Base-by-base conservation (phyloP, 2,113 vertebrate genomes). In the Anarrhichthys ocellatus region DNA sequence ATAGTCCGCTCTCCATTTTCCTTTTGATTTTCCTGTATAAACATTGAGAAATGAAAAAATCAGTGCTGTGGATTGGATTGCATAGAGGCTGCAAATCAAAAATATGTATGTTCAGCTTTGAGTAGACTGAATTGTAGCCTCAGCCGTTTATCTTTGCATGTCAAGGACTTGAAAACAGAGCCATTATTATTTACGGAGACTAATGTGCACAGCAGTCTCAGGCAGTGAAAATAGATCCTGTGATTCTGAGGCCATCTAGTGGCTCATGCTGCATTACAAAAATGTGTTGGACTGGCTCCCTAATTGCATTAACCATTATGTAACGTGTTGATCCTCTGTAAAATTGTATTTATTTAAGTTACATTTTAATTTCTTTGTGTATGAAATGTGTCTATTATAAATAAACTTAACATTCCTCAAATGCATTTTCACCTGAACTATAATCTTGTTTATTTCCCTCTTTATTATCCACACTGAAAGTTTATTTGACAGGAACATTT, bases 181-280 rank as follows among this genome's bases (percentile, higher is more conserved):
- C 11, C 9, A 50, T 63, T 68, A 20, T 74, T 48, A 54, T 66
- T 46, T 27, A 69, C 11, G 13, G 36, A 46, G 61, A 52, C 50
- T 44, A 14, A 22, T 17, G 50, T 0, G 32, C 50, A 54, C 44
- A 38, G 62, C 17, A 32, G 44, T 9, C 13, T 27, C 7, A 22
- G 1, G 36, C 9, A 46, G 9, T 68, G 22, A 9, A 48, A 59
- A 65, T 17, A 50, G 29, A 86, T 3, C 5, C 2, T 52, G 58
- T 76, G 67, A 83, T 34, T 67, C 38, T 78, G 58, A n/a, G 9
- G 86, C 88, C 91, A 83, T 78, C 93, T 91, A 82, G 93, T 89
- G 93, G 88, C 67, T 22, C 4, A 56, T 8, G 3, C 14, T 71
- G 52, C 11, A 73, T 6, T 20, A 69, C 6, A 69, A 18, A 34